A percentile compares a stretch with the other conserved stretches of the same genome.
Evolutionary conservation across 2,888 invertebrate species (phyloP).

Genomic region (Orthosia cruda): DNA sequence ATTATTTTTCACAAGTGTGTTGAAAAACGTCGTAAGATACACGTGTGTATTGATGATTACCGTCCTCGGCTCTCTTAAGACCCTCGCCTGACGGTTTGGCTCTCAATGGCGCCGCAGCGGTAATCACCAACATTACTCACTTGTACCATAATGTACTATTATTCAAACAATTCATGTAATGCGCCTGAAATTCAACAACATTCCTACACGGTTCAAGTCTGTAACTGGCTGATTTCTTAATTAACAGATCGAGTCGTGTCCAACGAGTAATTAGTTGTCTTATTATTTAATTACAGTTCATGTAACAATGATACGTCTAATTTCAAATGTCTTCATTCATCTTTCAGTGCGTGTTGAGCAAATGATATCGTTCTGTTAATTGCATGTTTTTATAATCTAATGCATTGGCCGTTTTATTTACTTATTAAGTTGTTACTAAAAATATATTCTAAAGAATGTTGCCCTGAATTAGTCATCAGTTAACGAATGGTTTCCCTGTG

Average conservation of each 20-base stretch:
- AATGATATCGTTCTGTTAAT: slow-evolving; percentile 26
- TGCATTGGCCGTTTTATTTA: neutral
- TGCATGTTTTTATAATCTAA: slow-evolving; percentile 2
- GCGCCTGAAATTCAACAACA: neutral
- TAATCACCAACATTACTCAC: too few species aligned
- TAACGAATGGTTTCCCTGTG: slow-evolving; percentile 30
- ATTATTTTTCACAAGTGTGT: too few species aligned
- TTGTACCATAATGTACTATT: too few species aligned
- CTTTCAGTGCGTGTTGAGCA: slow-evolving; percentile 34
- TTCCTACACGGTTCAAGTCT: neutral
- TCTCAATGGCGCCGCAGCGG: too few species aligned
- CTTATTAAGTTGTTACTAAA: neutral
- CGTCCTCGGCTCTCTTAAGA: too few species aligned
- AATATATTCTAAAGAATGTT: slow-evolving; percentile 18
- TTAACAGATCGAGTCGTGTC: slow-evolving; percentile 35
- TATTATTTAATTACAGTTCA: slow-evolving; percentile 46
- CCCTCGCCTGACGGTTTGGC: too few species aligned
- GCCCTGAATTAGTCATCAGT: slow-evolving; percentile 5
- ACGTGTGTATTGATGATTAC: too few species aligned
- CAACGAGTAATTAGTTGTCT: slow-evolving; percentile 29
- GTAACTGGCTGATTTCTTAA: slow-evolving; percentile 17
- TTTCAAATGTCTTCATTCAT: slow-evolving; percentile 41
- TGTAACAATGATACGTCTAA: slow-evolving; percentile 25
- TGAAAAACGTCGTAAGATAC: too few species aligned
- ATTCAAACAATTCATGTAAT: neutral